Evolutionary conservation across 2,797 vertebrate genomes (phyloP), one percentile per base, ranked within the genome.

Genomic region (Chelonia mydas): DNA sequence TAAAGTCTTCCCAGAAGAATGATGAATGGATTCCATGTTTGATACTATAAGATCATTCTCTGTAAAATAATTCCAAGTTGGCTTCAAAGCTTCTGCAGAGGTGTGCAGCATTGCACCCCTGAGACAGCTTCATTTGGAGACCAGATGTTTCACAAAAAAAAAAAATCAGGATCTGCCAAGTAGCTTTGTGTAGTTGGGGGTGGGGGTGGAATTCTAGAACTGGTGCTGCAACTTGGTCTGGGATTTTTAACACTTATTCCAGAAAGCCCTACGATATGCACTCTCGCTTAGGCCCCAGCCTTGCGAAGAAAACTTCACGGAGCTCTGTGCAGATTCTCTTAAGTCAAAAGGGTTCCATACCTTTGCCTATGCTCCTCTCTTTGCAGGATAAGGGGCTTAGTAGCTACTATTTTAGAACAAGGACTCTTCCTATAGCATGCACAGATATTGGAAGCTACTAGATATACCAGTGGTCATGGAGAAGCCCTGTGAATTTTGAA

Each of bases 141-240:
- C 51, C 97, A 98, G 97, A 97, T 97, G 96, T 92, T 98, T 90
- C 88, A 59, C 76, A 93, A 91, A 97, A 98, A 96, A 41, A 41
- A 41, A 41, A 76, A 94, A 97, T 6, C 93, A 53, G 92, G 87
- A 89, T 92, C 96, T 76, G 84, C 10, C 89, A 1, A 80, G 92
- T 37, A 37, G 80, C 6, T 94, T 94, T 45, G 25, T 91, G 96
- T 45, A 72, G 95, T 87, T 89, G 61, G 93, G 90, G 89, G 28
- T 0, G 27, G 89, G 95, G 74, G 81, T 72, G 6, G 0, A 55
- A 3, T 13, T 77, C 13, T 0, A 49, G 89, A 89, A 21, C 10
- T 0, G 88, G 80, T 1, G 11, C 79, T 2, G 33, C 7, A 23
- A 55, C 87, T 88, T 77, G 2, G 17, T 51, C 89, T 93, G 23